These are phyloP conservation scores for Andricus curvator DNA, from an alignment of 2,888 invertebrate genomes.

Conservation along the genomic window DNA sequence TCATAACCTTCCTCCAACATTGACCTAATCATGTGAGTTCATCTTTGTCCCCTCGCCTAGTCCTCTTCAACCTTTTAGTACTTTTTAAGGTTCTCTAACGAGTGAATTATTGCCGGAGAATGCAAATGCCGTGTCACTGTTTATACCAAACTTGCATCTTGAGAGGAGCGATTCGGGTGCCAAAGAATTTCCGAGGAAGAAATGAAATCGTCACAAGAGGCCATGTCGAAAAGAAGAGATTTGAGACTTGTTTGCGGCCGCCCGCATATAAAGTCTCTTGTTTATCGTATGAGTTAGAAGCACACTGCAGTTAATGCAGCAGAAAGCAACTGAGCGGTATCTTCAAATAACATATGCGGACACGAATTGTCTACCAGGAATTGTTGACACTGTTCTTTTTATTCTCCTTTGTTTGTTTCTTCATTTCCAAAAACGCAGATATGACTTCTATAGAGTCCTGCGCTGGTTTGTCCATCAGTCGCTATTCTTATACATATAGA, in stretches of 20 bases:
- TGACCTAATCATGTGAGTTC: neutral
- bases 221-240: neutral
- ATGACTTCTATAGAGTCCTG: constrained; percentile 24
- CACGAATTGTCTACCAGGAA: constrained; percentile 42
- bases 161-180: neutral
- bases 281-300: constrained; percentile 72
- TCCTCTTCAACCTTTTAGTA: neutral
- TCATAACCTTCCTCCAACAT: neutral
- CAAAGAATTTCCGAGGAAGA: neutral
- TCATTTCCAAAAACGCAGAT: constrained; percentile 33
- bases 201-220: neutral
- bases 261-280: constrained; percentile 61
- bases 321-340: constrained; percentile 39
- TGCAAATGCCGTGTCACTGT: constrained; percentile 23
- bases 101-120: constrained; percentile 22
- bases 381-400: constrained; percentile 46
- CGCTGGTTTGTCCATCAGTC: neutral
- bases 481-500: constrained; percentile 6
- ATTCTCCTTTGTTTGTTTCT: constrained; percentile 25
- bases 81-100: neutral
- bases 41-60: neutral
- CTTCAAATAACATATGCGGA: constrained; percentile 2
- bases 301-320: constrained; percentile 42
- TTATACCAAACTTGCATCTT: neutral
- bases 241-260: constrained; percentile 65